Evolutionary conservation across 2,113 vertebrate species (phyloP).

Genomic region (Brachypteracias leptosomus): DNA sequence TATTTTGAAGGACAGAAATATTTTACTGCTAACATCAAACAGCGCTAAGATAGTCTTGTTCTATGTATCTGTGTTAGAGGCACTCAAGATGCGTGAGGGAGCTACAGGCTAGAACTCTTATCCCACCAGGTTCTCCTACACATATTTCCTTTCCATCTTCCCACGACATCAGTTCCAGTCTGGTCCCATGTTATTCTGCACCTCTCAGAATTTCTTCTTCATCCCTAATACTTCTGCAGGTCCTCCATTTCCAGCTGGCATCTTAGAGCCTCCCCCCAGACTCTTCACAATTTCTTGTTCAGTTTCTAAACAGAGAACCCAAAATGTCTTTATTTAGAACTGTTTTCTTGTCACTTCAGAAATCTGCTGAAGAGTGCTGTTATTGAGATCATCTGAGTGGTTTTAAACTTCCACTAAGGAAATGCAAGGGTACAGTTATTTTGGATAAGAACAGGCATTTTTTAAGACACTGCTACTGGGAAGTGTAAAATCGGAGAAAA

Average conservation of each 20-base stretch:
- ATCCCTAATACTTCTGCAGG: not conserved
- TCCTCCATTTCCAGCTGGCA: not conserved
- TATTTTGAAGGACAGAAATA: not conserved
- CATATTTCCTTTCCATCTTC: not conserved
- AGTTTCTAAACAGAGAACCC: not conserved
- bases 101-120: not conserved
- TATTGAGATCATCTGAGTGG: not conserved
- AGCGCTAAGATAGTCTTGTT: not conserved
- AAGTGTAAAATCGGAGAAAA: not conserved
- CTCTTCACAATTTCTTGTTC: not conserved
- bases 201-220: not conserved
- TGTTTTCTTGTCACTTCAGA: constrained; percentile 37
- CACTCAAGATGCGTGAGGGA: not conserved
- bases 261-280: not conserved
- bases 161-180: not conserved
- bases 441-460: not conserved
- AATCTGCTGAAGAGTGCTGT: not conserved
- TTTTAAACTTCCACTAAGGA: not conserved
- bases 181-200: not conserved
- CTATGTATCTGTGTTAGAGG: not conserved
- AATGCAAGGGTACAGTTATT: not conserved
- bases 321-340: constrained; percentile 4
- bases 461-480: not conserved
- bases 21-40: not conserved
- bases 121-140: not conserved